These are phyloP conservation scores for Sebastolobus altivelis DNA, from an alignment of 2,797 vertebrate species.

Conservation along the genomic window DNA sequence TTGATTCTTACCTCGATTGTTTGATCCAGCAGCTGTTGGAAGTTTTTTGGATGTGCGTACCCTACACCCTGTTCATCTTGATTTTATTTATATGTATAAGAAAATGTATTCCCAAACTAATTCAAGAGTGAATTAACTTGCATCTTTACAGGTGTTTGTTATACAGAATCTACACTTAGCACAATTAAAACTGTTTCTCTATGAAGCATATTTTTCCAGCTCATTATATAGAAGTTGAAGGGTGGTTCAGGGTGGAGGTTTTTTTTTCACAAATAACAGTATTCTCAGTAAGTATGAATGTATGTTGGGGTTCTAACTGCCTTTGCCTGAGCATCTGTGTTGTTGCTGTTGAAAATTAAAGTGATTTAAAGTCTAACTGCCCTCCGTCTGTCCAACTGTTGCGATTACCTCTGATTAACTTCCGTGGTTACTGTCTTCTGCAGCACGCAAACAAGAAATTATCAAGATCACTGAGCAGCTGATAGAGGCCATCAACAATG, in stretches of 20 bases:
- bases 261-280: background rate
- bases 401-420: background rate
- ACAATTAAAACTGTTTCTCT: background rate
- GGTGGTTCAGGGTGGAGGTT: too few species aligned
- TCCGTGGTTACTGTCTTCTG: conserved; percentile 1
- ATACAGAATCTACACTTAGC: background rate
- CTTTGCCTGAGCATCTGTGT: conserved; percentile 15
- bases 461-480: conserved; percentile 99
- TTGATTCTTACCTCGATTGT: too few species aligned
- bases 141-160: conserved; percentile 1
- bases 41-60: too few species aligned
- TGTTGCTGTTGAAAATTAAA: background rate
- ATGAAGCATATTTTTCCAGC: background rate
- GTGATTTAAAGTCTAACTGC: background rate
- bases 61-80: too few species aligned
- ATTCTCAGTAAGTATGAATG: conserved; percentile 1
- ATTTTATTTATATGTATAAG: too few species aligned
- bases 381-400: background rate
- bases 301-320: background rate
- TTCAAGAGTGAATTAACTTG: conserved; percentile 2
- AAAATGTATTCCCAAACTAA: conserved; percentile 9
- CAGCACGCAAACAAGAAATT: conserved; percentile 87
- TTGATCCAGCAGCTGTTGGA: too few species aligned
- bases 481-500: conserved; percentile 97
- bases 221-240: background rate